A percentile compares a stretch with the other conserved stretches of the same genome.
Conservation (phyloP, 2,797 vertebrate genomes). For the Vultur gryphus region DNA sequence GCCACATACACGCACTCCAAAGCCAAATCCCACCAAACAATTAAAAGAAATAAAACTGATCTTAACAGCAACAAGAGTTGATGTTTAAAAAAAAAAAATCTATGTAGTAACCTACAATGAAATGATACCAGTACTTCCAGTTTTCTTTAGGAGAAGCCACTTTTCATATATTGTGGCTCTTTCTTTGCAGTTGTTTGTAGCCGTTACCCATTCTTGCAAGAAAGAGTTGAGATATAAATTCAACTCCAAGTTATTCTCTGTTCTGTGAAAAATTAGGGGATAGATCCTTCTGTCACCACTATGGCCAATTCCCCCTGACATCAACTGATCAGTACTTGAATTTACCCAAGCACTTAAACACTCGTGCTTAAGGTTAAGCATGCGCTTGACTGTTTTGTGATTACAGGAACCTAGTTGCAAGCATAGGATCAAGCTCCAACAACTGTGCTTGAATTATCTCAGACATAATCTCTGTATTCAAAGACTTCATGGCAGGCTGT, state of each 20-base stretch:
- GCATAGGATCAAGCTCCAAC: not conserved
- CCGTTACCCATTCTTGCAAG: constrained; percentile 1
- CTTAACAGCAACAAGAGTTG: constrained; percentile 29
- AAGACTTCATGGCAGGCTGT: not conserved
- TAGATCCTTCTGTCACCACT: not conserved
- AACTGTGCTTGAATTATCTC: not conserved
- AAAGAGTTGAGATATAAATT: constrained; percentile 1
- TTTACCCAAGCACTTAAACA: not conserved
- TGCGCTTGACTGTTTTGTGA: not conserved
- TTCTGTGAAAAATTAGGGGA: not conserved
- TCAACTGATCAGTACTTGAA: not conserved
- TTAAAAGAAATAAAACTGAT: constrained; percentile 3
- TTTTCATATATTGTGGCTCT: not conserved
- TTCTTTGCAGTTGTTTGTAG: not conserved
- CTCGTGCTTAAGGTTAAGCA: not conserved
- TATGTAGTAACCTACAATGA: not conserved
- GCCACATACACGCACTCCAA: constrained; percentile 6
- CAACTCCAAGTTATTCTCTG: not conserved
- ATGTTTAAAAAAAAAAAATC: not conserved
- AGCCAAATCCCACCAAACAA: constrained; percentile 28
- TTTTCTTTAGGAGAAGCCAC: not conserved
- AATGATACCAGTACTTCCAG: constrained; percentile 18
- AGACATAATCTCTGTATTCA: not conserved
- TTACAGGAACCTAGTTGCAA: not conserved
- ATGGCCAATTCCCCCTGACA: not conserved